These are phyloP conservation scores for Protaetia brevitarsis DNA, from an alignment of 1,140 invertebrate genomes.

Conservation along the genomic window DNA sequence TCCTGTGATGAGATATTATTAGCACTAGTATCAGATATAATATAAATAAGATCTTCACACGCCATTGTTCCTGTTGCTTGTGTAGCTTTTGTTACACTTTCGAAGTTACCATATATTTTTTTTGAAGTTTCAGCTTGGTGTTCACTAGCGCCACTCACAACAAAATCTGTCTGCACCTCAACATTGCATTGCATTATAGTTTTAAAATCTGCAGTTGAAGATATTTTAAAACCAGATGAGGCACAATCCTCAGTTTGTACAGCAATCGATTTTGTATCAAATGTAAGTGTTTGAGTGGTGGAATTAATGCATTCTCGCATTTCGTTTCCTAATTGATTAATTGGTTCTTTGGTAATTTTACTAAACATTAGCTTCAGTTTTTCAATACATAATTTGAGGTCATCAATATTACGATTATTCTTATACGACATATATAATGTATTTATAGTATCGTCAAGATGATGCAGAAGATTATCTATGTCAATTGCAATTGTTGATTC, in stretches of 20 bases:
- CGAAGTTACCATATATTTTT: not conserved
- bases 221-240: conserved; percentile 2
- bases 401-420: not conserved
- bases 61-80: not conserved
- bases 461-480: not conserved
- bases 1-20: not conserved
- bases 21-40: not conserved
- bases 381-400: not conserved
- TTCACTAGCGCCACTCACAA: too few relatives aligned
- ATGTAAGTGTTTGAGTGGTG: not conserved
- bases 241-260: not conserved
- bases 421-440: not conserved
- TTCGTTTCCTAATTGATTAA: not conserved
- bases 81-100: not conserved
- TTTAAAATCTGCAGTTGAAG: not conserved
- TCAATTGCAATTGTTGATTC: too few relatives aligned
- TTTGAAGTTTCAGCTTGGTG: not conserved
- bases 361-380: not conserved
- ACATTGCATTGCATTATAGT: not conserved
- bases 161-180: not conserved
- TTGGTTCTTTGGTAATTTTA: too few relatives aligned
- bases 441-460: not conserved
- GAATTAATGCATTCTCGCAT: not conserved
- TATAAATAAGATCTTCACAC: not conserved
- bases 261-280: not conserved